Conservation (phyloP, 2,113 vertebrate species). For the Pampusana beccarii region DNA sequence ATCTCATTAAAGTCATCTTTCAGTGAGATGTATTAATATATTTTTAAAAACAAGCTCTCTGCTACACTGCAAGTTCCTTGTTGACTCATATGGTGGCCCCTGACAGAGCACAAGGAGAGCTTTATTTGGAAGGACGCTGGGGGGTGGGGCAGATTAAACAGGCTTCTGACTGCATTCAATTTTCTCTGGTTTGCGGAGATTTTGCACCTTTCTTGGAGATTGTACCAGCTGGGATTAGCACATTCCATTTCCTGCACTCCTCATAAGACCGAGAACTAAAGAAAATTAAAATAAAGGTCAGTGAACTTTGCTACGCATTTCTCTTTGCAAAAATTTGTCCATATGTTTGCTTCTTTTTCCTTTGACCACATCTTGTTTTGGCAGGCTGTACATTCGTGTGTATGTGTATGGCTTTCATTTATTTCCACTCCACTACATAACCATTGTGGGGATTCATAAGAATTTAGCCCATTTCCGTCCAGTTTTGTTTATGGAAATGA, state of each 20-base stretch:
- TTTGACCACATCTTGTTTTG: slow-evolving; percentile 25
- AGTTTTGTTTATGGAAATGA: background rate
- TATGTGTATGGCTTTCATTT: background rate
- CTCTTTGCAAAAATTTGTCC: slow-evolving; percentile 42
- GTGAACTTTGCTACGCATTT: slow-evolving; percentile 52
- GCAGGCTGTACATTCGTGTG: background rate
- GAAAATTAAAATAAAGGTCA: slow-evolving; percentile 74
- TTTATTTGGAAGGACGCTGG: slow-evolving; percentile 39
- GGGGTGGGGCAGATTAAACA: slow-evolving; percentile 18
- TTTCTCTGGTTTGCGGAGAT: slow-evolving; percentile 49
- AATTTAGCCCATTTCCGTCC: background rate
- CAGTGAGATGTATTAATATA: background rate
- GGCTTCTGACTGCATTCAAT: slow-evolving; percentile 38
- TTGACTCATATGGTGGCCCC: slow-evolving; percentile 18
- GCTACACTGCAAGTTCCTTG: slow-evolving; percentile 8
- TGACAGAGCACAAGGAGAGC: slow-evolving; percentile 6
- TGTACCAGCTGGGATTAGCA: slow-evolving; percentile 64
- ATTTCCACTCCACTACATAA: background rate
- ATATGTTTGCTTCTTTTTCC: slow-evolving; percentile 41
- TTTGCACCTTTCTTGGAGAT: slow-evolving; percentile 63
- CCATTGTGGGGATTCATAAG: background rate
- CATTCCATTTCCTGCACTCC: slow-evolving; percentile 68
- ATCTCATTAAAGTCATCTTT: slow-evolving; percentile 29
- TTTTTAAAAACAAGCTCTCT: background rate
- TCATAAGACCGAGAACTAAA: slow-evolving; percentile 59